Conservation (phyloP, 2,113 vertebrate species). For the Varanus salvator region DNA sequence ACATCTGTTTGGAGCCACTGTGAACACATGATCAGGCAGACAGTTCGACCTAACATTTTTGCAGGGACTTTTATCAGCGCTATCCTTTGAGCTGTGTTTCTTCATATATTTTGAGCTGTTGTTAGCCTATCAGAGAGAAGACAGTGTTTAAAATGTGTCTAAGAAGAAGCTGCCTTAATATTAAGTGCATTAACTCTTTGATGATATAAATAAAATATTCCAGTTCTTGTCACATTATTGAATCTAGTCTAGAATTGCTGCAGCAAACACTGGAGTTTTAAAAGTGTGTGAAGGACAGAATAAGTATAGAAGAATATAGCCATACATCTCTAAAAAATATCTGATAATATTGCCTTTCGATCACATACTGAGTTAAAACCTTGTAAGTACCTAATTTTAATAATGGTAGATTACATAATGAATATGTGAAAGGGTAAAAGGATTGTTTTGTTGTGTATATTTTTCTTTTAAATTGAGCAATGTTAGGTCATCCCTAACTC, state of each 20-base stretch:
- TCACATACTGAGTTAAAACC: conserved; percentile 33
- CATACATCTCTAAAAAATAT: conserved; percentile 28
- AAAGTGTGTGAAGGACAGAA: no score
- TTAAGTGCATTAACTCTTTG: conserved; percentile 62
- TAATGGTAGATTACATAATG: conserved; percentile 24
- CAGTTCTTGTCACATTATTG: conserved; percentile 53
- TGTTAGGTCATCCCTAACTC: conserved; percentile 60
- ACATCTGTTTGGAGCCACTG: conserved; percentile 56
- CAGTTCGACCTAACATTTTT: conserved; percentile 59
- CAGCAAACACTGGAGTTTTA: conserved; percentile 55
- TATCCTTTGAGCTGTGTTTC: conserved; percentile 62
- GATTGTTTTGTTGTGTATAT: conserved; percentile 36
- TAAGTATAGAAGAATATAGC: conserved; percentile 17
- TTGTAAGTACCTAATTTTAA: not conserved
- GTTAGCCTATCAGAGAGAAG: conserved; percentile 74
- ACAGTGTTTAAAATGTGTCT: conserved; percentile 69
- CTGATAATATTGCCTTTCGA: conserved; percentile 11
- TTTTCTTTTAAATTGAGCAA: conserved; percentile 62
- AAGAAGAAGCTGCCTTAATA: conserved; percentile 71
- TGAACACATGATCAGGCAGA: conserved; percentile 59
- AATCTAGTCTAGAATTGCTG: conserved; percentile 42
- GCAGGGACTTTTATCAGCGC: conserved; percentile 59
- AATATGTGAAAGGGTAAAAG: conserved; percentile 48
- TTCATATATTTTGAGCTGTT: conserved; percentile 69
- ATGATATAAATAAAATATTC: conserved; percentile 68